Percentiles rank a stretch among this genome's conserved stretches.
phyloP scores from a whole-genome alignment of 2,888 invertebrate genomes.

The Rhimphoctona megacephalus region DNA sequence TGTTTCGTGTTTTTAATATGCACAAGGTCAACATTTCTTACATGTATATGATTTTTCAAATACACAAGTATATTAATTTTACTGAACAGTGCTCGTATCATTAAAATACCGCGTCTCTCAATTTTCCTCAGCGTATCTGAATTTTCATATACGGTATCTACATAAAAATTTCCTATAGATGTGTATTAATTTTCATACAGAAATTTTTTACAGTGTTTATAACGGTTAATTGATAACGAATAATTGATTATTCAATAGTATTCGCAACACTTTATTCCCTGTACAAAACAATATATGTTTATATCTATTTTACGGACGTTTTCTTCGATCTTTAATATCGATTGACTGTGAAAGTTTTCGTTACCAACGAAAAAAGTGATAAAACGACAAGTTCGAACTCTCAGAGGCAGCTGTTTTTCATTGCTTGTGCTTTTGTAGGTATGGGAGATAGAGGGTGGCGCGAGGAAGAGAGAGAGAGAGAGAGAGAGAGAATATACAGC shows the following conservation, averaged over 20 bases:
- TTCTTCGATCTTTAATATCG: background rate
- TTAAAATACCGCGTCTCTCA: too few relatives aligned
- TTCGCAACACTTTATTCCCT: background rate
- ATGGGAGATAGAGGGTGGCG: background rate
- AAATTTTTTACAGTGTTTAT: too few relatives aligned
- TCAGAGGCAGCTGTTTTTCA: slow-evolving; percentile 8
- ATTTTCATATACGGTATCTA: too few relatives aligned
- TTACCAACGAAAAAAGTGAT: background rate
- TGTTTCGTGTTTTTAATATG: too few relatives aligned
- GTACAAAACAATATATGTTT: background rate
- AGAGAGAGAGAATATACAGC: slow-evolving; percentile 51
- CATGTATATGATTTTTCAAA: too few relatives aligned
- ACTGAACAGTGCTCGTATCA: too few relatives aligned
- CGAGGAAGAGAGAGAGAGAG: slow-evolving; percentile 39
- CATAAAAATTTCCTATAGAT: too few relatives aligned
- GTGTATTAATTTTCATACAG: too few relatives aligned
- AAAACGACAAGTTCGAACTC: slow-evolving; percentile 8
- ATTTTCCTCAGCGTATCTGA: too few relatives aligned
- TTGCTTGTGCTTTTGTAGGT: background rate
- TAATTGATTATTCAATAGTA: background rate
- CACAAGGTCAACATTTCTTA: too few relatives aligned
- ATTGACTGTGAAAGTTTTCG: background rate
- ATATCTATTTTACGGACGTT: background rate
- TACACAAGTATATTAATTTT: too few relatives aligned
- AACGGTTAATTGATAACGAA: too few relatives aligned